Evolutionary conservation across 1,140 invertebrate genomes (phyloP), one percentile per base, ranked within the genome.

Genomic region (Phymorhynchus buccinoides): DNA sequence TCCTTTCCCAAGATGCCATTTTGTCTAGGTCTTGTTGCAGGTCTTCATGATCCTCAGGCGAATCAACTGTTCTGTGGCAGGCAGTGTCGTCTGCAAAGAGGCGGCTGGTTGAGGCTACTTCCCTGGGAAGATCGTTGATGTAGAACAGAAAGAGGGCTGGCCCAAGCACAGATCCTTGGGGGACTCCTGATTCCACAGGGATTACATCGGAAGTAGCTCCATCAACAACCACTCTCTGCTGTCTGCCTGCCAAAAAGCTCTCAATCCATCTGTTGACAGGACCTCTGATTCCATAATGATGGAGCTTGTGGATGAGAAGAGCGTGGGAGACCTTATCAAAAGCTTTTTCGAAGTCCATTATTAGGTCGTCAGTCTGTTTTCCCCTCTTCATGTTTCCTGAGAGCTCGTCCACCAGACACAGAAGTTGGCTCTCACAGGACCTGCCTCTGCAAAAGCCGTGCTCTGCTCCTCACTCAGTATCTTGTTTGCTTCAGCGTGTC

Each of bases 251-350:
- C 27, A 88, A 73, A 62, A 87, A 85, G 14, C 68, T 83, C n/a
- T 80, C 22, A 22, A 88, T 88, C 86, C 81, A 88, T 1, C 12
- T 71, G 48, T 86, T 85, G 37, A 77, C 66, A 6, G 79, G 78
- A 2, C 84, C 86, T 44, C 73, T 12, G 30, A 87, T 86, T 0
- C 84, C 84, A 48, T 85, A 88, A 18, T 84, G 82, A 62, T 82
- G 18, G 1, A 86, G 62, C 79, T 86, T 87, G 44, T 84, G 78
- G 18, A 84, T 18, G 3, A 88, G 84, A 32, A 84, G 79, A 32
- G 42, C 80, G 39, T 88, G 88, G 27, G 42, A 37, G n/a, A 88
- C 87, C n/a, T 85, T 89, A 30, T 88, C 87, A 75, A 89, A 84
- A 16, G 85, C 87, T 52, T 89, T 89, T 0, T 73, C 48, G 52